These are phyloP conservation scores for Myrmophylax atrothorax DNA, from an alignment of 2,113 vertebrate genomes.

Conservation along the genomic window DNA sequence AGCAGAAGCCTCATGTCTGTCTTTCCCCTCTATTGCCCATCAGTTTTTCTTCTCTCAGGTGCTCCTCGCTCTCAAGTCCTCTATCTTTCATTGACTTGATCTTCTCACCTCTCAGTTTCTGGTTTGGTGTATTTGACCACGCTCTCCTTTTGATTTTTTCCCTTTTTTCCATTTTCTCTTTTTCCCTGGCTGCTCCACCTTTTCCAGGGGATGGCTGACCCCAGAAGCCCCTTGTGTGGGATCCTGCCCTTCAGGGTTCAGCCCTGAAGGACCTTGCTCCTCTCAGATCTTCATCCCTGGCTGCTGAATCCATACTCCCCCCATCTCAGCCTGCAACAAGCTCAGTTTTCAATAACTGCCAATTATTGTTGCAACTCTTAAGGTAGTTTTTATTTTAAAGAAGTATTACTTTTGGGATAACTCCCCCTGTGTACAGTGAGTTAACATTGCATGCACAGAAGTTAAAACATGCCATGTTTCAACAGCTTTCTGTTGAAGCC, in stretches of 20 bases:
- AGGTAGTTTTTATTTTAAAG: background rate
- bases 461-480: background rate
- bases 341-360: background rate
- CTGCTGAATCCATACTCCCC: background rate
- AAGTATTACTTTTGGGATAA: background rate
- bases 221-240: background rate
- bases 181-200: background rate
- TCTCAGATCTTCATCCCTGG: background rate
- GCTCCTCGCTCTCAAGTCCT: background rate
- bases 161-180: background rate
- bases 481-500: background rate
- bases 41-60: background rate
- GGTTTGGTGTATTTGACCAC: background rate
- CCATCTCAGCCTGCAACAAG: background rate
- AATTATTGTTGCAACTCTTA: background rate
- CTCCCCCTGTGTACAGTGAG: background rate
- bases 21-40: background rate
- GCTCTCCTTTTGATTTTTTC: background rate
- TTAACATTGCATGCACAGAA: background rate
- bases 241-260: background rate
- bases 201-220: background rate
- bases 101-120: background rate
- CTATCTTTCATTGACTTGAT: background rate
- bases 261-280: background rate
- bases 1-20: accelerated